Evolutionary conservation across 2,888 invertebrate species (phyloP).

Genomic region (Parnassius smintheus): DNA sequence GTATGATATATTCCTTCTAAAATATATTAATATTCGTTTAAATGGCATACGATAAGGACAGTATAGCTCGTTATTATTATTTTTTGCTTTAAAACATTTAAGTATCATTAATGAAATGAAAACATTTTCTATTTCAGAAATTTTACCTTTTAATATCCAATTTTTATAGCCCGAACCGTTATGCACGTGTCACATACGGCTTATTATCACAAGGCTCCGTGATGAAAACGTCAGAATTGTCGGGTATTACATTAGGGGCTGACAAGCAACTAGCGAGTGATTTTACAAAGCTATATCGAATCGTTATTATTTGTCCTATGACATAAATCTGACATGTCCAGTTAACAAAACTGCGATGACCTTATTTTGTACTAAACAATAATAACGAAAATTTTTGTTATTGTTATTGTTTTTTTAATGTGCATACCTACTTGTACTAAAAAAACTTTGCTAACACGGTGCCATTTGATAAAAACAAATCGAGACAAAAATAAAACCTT

Average conservation of each 20-base stretch:
- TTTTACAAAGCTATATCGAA: conserved; percentile 27
- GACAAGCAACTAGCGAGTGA: conserved; percentile 31
- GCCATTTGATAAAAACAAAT: too few relatives aligned
- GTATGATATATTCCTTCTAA: too few relatives aligned
- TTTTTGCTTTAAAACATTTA: too few relatives aligned
- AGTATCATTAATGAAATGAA: too few relatives aligned
- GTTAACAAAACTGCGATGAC: conserved; percentile 19
- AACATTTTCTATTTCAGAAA: background rate
- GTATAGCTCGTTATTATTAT: too few relatives aligned
- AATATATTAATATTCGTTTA: too few relatives aligned
- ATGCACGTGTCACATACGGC: conserved; percentile 17
- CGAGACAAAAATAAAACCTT: too few relatives aligned
- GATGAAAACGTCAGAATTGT: conserved; percentile 27
- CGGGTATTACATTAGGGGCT: conserved; percentile 25
- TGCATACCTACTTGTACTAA: too few relatives aligned
- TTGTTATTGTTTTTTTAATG: background rate
- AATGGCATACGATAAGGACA: too few relatives aligned
- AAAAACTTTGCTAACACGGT: too few relatives aligned
- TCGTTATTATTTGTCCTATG: conserved; percentile 30
- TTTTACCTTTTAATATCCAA: background rate
- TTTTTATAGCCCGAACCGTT: conserved; percentile 2
- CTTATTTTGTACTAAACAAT: conserved; percentile 8
- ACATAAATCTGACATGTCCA: conserved; percentile 28
- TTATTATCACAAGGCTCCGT: conserved; percentile 26
- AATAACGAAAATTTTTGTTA: background rate